Percentiles rank a stretch among this genome's conserved stretches.
These are phyloP conservation scores for Danaus plexippus DNA, from an alignment of 1,140 invertebrate genomes.

Conservation along the genomic window DNA sequence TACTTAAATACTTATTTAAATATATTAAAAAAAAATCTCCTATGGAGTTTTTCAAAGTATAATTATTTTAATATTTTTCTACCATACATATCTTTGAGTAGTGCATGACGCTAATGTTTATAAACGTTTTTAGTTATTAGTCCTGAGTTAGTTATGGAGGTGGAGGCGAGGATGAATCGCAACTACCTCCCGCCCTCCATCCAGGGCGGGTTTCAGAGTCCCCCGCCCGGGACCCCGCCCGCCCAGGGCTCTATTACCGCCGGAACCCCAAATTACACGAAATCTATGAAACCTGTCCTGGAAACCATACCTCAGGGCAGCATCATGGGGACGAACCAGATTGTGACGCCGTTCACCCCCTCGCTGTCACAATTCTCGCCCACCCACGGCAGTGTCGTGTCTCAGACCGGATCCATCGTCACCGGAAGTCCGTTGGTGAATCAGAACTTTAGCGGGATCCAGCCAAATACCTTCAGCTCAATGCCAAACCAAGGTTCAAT, in stretches of 20 bases:
- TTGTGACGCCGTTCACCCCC: conserved; percentile 32
- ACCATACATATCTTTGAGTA: neutral
- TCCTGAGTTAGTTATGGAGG: conserved; percentile 88
- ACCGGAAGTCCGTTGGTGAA: conserved; percentile 19
- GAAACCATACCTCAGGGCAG: conserved; percentile 56
- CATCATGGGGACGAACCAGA: conserved; percentile 43
- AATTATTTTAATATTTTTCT: too few relatives aligned
- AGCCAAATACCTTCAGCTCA: neutral
- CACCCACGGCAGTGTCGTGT: conserved; percentile 22
- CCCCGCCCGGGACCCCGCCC: conserved; percentile 23
- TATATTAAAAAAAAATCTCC: too few relatives aligned
- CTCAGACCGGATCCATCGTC: conserved; percentile 18
- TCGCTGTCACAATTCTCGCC: conserved; percentile 34
- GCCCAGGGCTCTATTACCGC: conserved; percentile 40
- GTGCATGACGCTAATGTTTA: conserved; percentile 50
- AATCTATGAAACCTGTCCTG: conserved; percentile 43
- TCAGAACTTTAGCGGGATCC: conserved; percentile 6
- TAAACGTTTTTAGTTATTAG: conserved; percentile 79
- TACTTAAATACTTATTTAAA: too few relatives aligned
- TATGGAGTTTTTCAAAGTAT: too few relatives aligned
- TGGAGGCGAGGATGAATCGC: conserved; percentile 90
- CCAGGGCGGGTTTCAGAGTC: conserved; percentile 45
- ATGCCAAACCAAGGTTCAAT: conserved; percentile 18
- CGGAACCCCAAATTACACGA: conserved; percentile 42
- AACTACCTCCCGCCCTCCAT: conserved; percentile 81